Base-by-base conservation (phyloP, 1,140 invertebrate genomes). In the Drosophila pandora region DNA sequence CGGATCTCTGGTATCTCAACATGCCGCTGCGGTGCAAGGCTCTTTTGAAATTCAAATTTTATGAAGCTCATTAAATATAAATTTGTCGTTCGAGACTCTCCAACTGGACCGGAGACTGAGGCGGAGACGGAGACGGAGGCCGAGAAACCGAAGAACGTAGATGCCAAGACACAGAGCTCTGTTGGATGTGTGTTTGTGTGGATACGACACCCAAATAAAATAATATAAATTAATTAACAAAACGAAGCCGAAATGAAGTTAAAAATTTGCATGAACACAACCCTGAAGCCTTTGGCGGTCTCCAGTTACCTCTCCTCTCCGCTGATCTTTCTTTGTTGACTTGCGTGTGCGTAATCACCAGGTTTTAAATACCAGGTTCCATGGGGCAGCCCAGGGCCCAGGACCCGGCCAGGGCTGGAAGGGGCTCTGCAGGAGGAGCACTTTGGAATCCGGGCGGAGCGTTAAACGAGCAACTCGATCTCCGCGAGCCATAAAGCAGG, bases 211-310 rank as follows among this genome's bases (percentile, higher is more conserved):
- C 81, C 90, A 83, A 90, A 91, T 91, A 91, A 91, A 91, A 91
- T 91, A 91, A 91, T 91, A 91, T 91, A 91, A 91, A 91, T 91
- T 91, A 91, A 91, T 91, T 91, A 91, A 91, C 83, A 88, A 85
- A 91, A 91, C 89, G 89, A 88, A 79, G 84, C 76, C 82, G 85
- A 90, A 90, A 90, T 87, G 79, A 90, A 83, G 87, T 90, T 82
- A 83, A 90, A 75, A 90, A 90, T 90, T 90, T 90, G 83, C 83
- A 87, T 87, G 83, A 87, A 87, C 79, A 87, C 67, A 79, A 79
- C 70, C 75, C 39, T 71, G n/a, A 53, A 88, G 83, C 79, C 83
- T 87, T 87, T 87, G 83, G 82, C 82, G 50, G 58, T 73, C 67
- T 77, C 57, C 39, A 23, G 9, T 53, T 25, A 13, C 12, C 63